These are phyloP conservation scores for Blera fallax DNA, from an alignment of 2,888 invertebrate species.

Conservation along the genomic window DNA sequence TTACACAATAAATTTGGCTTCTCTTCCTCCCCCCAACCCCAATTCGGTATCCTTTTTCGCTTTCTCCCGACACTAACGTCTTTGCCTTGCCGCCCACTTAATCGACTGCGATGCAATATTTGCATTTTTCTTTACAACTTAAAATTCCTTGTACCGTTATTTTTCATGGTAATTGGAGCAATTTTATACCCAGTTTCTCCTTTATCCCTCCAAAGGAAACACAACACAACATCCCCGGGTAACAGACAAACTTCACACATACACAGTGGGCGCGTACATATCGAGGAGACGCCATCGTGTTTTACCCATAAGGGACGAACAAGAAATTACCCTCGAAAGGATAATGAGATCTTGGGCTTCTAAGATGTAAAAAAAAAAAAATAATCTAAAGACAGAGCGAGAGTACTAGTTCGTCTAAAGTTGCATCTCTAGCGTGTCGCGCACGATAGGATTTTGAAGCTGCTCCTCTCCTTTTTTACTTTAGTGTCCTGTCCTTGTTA, in stretches of 20 bases:
- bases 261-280: neutral
- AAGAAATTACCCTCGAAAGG: constrained; percentile 65
- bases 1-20: neutral
- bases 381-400: neutral
- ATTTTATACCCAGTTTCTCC: constrained; percentile 35
- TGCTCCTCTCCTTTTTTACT: neutral
- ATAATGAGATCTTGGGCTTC: constrained; percentile 64
- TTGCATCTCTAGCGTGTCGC: neutral
- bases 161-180: constrained; percentile 64
- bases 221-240: constrained; percentile 36
- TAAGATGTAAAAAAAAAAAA: neutral
- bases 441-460: constrained; percentile 10
- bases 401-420: constrained; percentile 15
- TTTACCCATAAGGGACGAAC: neutral
- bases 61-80: neutral
- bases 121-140: constrained; percentile 33
- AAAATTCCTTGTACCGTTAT: constrained; percentile 43
- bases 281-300: too few species aligned
- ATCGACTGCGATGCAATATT: constrained; percentile 57
- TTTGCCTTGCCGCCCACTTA: constrained; percentile 17
- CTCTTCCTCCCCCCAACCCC: neutral
- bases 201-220: neutral
- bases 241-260: constrained; percentile 41
- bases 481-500: neutral
- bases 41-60: too few species aligned